These are phyloP conservation scores for Eutolmus rufibarbis DNA, from an alignment of 2,888 invertebrate species.

Conservation along the genomic window DNA sequence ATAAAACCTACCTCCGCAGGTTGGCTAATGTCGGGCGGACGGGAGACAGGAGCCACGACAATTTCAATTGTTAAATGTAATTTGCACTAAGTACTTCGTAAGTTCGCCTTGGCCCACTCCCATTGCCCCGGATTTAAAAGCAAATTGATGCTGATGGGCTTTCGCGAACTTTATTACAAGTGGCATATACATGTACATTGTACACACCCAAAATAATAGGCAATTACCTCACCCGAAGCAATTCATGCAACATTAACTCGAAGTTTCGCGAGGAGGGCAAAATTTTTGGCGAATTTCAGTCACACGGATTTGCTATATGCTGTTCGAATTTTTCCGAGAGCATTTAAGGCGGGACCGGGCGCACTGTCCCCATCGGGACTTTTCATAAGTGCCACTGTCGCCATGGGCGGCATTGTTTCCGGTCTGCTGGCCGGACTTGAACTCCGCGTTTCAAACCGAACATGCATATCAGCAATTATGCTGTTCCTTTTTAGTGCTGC, in stretches of 20 bases:
- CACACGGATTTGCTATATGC: not conserved
- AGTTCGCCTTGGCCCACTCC: not conserved
- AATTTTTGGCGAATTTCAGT: not conserved
- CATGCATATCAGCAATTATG: not conserved
- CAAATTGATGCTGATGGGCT: constrained; percentile 33
- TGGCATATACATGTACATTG: not conserved
- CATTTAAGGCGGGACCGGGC: not conserved
- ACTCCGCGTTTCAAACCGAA: not conserved
- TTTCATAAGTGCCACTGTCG: not conserved
- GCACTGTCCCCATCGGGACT: not conserved
- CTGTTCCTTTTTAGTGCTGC: not conserved
- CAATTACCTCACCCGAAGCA: constrained; percentile 1
- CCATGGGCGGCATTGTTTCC: not conserved
- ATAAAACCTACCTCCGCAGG: constrained; percentile 45
- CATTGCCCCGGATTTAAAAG: not conserved
- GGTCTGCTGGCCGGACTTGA: not conserved
- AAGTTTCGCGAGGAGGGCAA: not conserved
- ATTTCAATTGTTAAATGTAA: constrained; percentile 35
- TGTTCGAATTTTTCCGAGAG: not conserved
- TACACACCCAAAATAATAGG: not conserved
- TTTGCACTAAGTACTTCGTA: constrained; percentile 31
- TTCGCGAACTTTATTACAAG: not conserved
- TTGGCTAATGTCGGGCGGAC: constrained; percentile 28
- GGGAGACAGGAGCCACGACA: not conserved
- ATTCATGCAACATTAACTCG: constrained; percentile 19